Evolutionary conservation across 2,113 vertebrate genomes (phyloP).

Genomic region (Cnemophilus loriae): DNA sequence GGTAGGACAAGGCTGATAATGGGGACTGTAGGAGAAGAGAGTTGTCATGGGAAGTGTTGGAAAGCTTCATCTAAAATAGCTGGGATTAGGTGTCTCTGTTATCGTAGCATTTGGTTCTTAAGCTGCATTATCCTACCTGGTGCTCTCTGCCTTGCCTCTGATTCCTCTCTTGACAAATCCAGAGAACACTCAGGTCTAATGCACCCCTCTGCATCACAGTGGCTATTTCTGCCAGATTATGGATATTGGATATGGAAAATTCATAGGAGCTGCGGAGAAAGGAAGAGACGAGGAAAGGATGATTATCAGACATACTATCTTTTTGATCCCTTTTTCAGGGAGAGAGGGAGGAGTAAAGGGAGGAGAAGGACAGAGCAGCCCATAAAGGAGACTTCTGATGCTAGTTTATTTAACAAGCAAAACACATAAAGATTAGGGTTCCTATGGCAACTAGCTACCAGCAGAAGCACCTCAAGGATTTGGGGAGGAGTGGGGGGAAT

Average conservation of each 20-base stretch:
- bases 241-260: background rate
- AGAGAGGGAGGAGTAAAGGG: background rate
- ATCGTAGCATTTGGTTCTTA: background rate
- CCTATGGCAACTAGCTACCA: constrained; percentile 68
- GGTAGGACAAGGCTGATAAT: background rate
- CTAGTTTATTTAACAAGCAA: constrained; percentile 54
- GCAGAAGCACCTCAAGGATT: constrained; percentile 42
- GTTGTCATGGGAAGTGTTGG: background rate
- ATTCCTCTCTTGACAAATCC: background rate
- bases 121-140: background rate
- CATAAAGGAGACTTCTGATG: background rate
- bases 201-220: background rate
- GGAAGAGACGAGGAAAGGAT: background rate
- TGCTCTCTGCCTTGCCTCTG: background rate
- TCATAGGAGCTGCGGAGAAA: background rate
- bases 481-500: background rate
- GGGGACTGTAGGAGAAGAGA: background rate
- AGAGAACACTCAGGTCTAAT: background rate
- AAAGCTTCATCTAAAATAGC: background rate
- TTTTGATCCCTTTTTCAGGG: background rate
- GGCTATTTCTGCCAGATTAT: background rate
- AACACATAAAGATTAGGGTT: constrained; percentile 71
- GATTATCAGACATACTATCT: background rate
- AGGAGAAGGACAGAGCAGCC: background rate
- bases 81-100: background rate